These are phyloP conservation scores for Antheraea pernyi DNA, from an alignment of 1,140 invertebrate genomes.

Conservation along the genomic window DNA sequence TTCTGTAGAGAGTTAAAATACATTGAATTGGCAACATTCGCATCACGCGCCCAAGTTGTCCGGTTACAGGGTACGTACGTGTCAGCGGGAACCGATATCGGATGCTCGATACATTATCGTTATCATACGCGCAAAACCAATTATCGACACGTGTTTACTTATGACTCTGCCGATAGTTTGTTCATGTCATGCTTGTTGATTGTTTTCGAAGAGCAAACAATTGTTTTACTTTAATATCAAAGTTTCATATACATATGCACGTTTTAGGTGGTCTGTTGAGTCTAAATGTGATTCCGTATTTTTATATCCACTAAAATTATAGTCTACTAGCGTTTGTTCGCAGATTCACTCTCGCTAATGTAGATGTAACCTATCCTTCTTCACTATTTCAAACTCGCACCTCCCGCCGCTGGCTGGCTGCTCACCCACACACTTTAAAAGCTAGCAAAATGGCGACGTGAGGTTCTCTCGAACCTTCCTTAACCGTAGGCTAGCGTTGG, in stretches of 20 bases:
- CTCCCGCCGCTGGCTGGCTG: too few relatives aligned
- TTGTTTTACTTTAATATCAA: neutral
- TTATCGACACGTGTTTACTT: constrained; percentile 43
- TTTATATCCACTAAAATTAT: too few relatives aligned
- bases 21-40: constrained; percentile 39
- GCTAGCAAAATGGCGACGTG: too few relatives aligned
- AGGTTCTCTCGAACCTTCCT: too few relatives aligned
- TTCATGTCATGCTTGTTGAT: neutral
- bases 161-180: constrained; percentile 5
- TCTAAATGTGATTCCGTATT: too few relatives aligned
- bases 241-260: neutral
- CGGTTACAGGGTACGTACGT: constrained; percentile 26
- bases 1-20: constrained; percentile 57
- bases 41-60: constrained; percentile 36
- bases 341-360: too few relatives aligned
- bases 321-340: too few relatives aligned
- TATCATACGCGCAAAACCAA: constrained; percentile 53
- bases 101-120: constrained; percentile 57
- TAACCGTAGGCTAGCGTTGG: too few relatives aligned
- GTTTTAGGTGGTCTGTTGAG: neutral
- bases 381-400: too few relatives aligned
- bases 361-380: too few relatives aligned
- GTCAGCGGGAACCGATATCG: constrained; percentile 39
- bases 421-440: too few relatives aligned
- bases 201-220: neutral